Conservation (phyloP, 2,113 vertebrate genomes). For the Ciconia stormi region DNA sequence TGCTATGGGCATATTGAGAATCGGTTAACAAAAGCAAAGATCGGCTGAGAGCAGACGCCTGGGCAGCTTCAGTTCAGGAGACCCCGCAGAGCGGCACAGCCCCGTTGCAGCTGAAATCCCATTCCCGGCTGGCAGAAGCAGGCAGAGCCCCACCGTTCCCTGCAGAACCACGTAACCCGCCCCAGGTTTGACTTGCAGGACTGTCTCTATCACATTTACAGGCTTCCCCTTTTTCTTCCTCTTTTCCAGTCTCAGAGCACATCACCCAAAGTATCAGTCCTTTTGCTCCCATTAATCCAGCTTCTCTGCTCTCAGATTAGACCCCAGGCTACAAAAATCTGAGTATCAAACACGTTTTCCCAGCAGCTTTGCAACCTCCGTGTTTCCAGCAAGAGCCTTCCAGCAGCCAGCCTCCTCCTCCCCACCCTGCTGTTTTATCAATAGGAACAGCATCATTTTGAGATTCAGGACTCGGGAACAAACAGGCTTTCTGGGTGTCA, state of each 20-base stretch:
- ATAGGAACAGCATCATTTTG: neutral
- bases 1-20: neutral
- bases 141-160: neutral
- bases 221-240: neutral
- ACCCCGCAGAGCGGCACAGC: neutral
- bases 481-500: neutral
- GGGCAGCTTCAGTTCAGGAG: neutral
- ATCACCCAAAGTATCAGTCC: neutral
- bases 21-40: neutral
- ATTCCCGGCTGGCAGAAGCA: neutral
- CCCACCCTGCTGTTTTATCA: neutral
- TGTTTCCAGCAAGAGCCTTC: neutral
- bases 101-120: neutral
- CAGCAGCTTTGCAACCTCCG: neutral
- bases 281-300: neutral
- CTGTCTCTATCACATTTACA: neutral
- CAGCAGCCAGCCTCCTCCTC: neutral
- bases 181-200: neutral
- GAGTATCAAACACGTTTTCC: neutral
- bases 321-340: neutral
- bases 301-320: neutral
- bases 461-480: neutral
- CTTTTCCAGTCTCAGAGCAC: neutral
- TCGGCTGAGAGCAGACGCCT: accelerated
- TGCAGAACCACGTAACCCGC: neutral